phyloP scores from a whole-genome alignment of 2,113 vertebrate species.

The Herpetotheres cachinnans region DNA sequence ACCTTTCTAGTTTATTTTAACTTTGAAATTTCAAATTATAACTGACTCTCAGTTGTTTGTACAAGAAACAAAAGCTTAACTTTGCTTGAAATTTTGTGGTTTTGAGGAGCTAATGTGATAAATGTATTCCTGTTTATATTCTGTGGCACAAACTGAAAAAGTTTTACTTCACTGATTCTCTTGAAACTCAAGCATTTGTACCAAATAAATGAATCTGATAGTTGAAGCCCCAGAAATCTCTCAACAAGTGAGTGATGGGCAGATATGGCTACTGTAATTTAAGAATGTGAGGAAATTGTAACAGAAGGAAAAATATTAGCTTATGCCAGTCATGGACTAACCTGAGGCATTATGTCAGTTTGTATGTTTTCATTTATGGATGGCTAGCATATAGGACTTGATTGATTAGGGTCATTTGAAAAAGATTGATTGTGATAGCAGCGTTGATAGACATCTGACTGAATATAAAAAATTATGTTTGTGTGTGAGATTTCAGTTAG shows the following conservation, averaged over 20 bases:
- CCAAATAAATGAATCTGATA: neutral
- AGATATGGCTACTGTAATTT: neutral
- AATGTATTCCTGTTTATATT: neutral
- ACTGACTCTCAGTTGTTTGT: neutral
- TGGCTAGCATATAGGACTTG: neutral
- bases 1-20: neutral
- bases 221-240: neutral
- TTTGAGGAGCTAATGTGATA: neutral
- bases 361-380: neutral
- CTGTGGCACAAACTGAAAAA: neutral
- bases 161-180: neutral
- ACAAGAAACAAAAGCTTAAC: neutral
- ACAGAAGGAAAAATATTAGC: neutral
- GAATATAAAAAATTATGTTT: neutral
- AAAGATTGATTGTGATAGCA: neutral
- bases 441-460: neutral
- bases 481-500: neutral
- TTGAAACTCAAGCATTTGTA: neutral
- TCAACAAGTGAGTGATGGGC: neutral
- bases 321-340: neutral
- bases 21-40: neutral
- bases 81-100: neutral
- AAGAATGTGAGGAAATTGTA: neutral
- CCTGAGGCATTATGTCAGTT: neutral
- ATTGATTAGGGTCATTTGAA: neutral